Conservation (phyloP, 2,113 vertebrate species). For the Mesembrinibis cayennensis region DNA sequence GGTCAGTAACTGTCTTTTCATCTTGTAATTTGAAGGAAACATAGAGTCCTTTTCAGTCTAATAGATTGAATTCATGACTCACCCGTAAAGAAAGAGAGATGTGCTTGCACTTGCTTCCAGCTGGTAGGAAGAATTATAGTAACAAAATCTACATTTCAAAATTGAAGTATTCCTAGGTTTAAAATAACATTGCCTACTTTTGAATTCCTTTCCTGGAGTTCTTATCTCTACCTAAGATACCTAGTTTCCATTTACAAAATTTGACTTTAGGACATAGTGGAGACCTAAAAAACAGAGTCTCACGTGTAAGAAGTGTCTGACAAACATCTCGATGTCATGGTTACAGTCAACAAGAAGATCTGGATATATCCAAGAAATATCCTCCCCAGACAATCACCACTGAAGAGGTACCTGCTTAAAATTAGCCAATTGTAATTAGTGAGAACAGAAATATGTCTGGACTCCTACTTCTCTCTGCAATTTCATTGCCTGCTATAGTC, state of each 20-base stretch:
- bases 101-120: neutral
- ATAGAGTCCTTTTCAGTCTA: neutral
- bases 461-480: neutral
- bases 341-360: neutral
- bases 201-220: neutral
- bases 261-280: neutral
- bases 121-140: neutral
- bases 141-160: neutral
- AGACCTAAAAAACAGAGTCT: neutral
- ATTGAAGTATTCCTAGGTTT: neutral
- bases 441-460: neutral
- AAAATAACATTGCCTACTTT: neutral
- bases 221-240: neutral
- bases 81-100: neutral
- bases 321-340: neutral
- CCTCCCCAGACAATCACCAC: neutral
- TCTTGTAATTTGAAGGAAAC: neutral
- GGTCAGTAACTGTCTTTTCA: slow-evolving; percentile 17
- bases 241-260: neutral
- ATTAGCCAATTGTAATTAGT: neutral
- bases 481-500: neutral
- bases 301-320: rapidly evolving
- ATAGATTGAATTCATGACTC: neutral
- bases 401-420: neutral
- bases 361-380: neutral